A percentile compares a stretch with the other conserved stretches of the same genome.
Evolutionary conservation across 1,140 invertebrate genomes (phyloP).

Genomic region (Drosophila lacertosa): DNA sequence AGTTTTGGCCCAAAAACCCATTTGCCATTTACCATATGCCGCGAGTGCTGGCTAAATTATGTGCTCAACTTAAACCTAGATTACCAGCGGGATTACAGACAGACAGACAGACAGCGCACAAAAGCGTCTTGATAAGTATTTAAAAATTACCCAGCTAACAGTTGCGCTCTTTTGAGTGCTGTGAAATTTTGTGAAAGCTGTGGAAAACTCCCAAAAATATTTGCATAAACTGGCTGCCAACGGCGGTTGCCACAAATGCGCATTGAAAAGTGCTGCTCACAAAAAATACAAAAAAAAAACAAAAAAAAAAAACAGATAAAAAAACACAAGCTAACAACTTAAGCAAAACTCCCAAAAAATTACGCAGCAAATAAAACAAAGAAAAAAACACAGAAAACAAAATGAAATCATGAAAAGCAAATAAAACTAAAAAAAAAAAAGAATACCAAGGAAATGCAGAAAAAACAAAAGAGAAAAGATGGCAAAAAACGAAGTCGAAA

Average conservation of each 20-base stretch:
- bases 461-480: not conserved
- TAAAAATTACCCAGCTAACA: slow-evolving; percentile 59
- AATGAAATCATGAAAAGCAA: slow-evolving; percentile 34
- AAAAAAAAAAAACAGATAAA: slow-evolving; percentile 8
- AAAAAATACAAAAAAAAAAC: slow-evolving; percentile 14
- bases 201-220: slow-evolving; percentile 57
- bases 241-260: slow-evolving; percentile 46
- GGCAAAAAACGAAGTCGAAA: slow-evolving; percentile 45
- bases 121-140: slow-evolving; percentile 51
- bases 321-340: slow-evolving; percentile 31
- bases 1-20: slow-evolving; percentile 36
- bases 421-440: slow-evolving; percentile 17
- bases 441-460: slow-evolving; percentile 9
- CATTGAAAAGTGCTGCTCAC: slow-evolving; percentile 32
- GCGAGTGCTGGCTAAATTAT: slow-evolving; percentile 56
- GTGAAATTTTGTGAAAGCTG: slow-evolving; percentile 21
- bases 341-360: slow-evolving; percentile 44
- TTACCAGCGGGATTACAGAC: slow-evolving; percentile 60
- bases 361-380: slow-evolving; percentile 30
- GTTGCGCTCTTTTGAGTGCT: slow-evolving; percentile 10
- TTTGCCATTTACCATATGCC: slow-evolving; percentile 43
- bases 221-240: slow-evolving; percentile 61
- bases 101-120: slow-evolving; percentile 35
- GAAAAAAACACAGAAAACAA: slow-evolving; percentile 36
- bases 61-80: slow-evolving; percentile 55